Evolutionary conservation across 2,113 vertebrate species (phyloP), one percentile per base, ranked within the genome.

Genomic region (Ascaphus truei): DNA sequence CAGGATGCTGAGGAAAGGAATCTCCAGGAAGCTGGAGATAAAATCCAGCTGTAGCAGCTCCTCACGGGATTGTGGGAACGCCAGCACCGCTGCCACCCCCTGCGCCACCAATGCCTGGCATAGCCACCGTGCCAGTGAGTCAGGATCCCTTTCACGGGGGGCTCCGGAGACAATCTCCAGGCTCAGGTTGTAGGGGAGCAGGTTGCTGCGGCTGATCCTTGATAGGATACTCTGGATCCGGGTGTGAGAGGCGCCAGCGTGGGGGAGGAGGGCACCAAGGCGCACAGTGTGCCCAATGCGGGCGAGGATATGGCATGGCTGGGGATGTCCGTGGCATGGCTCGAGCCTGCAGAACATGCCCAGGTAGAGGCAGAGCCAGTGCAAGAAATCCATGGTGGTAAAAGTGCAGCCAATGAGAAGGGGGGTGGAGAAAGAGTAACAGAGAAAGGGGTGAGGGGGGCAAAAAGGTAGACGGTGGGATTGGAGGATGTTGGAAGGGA

Each of bases 1-100:
- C 16, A 90, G 74, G 77, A 95, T 75, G 82, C 94, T 96, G 77
- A 95, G 71, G 83, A 96, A 85, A 2, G 95, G 94, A 74, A 94
- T 86, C 80, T 90, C 84, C 75, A 95, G 76, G 73, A 88, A 86
- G 12, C 91, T 86, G 30, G 93, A 86, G 83, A 95, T 77, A 79
- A 96, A 88, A 55, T 94, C 92, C 87, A 96, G 77, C 81, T 94
- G 93, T 55, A 93, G 86, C 65, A 96, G 83, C 83, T 95, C 93
- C 22, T 91, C 87, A 11, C 88, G 88, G 76, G 79, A 92, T 73
- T 93, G 91, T 15, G 94, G 92, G 81, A 96, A 93, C 25, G 92
- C 92, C 59, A 95, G 83, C 68, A 93, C 80, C 1, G 92, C 94
- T 7, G 87, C 89, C 72, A 93, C 91, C 25, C 92, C 92, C 39